These are phyloP conservation scores for Sinocyclocheilus anshuiensis DNA, from an alignment of 2,113 vertebrate genomes.

Conservation along the genomic window DNA sequence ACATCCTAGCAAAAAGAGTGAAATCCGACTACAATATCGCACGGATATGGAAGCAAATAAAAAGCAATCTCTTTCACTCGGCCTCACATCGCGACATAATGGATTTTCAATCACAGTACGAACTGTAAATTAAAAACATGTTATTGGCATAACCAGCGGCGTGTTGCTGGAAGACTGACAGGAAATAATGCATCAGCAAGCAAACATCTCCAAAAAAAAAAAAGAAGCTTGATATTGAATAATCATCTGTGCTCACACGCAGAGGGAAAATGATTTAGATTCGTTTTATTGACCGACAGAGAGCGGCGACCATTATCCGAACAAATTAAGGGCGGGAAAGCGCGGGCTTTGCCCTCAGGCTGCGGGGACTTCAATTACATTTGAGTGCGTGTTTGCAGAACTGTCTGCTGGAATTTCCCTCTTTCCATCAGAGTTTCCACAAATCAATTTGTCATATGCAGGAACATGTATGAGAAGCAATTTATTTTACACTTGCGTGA, in stretches of 20 bases:
- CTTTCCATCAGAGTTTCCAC: slow-evolving; percentile 44
- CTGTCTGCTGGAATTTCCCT: slow-evolving; percentile 65
- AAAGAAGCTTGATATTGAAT: slow-evolving; percentile 73
- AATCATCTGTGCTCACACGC: slow-evolving; percentile 63
- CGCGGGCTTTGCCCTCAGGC: slow-evolving; percentile 61
- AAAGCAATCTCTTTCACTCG: slow-evolving; percentile 30
- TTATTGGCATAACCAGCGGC: slow-evolving; percentile 3
- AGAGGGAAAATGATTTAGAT: slow-evolving; percentile 51
- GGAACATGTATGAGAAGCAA: slow-evolving; percentile 73
- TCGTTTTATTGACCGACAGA: slow-evolving; percentile 69
- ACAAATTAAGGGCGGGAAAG: slow-evolving; percentile 70
- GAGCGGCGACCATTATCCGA: slow-evolving; percentile 70
- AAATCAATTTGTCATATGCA: slow-evolving; percentile 80
- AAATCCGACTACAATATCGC: background rate
- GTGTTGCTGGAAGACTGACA: slow-evolving; percentile 53
- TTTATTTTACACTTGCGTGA: slow-evolving; percentile 77
- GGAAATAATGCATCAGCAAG: slow-evolving; percentile 60
- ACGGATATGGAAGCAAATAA: background rate
- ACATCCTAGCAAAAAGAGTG: background rate
- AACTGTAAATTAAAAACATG: slow-evolving; percentile 48
- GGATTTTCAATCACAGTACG: slow-evolving; percentile 61
- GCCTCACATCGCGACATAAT: slow-evolving; percentile 55
- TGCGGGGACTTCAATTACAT: slow-evolving; percentile 73
- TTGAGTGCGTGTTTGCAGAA: slow-evolving; percentile 67
- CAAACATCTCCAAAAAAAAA: slow-evolving; percentile 62